Conservation (phyloP, 2,113 vertebrate species). For the Seriola dumerili region DNA sequence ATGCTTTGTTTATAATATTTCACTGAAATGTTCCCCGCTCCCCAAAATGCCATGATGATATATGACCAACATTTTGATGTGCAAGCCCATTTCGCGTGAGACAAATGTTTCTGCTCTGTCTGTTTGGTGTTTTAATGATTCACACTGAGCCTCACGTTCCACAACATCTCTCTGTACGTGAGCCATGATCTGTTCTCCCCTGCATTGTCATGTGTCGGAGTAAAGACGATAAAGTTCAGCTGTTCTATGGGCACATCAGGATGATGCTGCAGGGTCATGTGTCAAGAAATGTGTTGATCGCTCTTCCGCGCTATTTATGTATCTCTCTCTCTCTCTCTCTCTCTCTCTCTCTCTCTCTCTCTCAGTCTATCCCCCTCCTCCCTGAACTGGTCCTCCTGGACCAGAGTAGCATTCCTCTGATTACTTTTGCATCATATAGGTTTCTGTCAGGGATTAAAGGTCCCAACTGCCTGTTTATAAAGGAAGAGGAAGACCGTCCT, state of each 20-base stretch:
- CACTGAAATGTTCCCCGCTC: neutral
- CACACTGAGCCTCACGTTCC: constrained; percentile 7
- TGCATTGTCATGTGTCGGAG: neutral
- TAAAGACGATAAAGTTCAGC: neutral
- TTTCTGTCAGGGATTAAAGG: constrained; percentile 2
- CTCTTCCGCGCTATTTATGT: neutral
- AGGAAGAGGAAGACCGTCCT: constrained; percentile 21
- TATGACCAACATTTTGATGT: constrained; percentile 24
- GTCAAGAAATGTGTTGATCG: neutral
- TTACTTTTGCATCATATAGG: constrained; percentile 21
- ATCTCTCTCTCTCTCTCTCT: neutral
- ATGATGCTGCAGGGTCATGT: neutral
- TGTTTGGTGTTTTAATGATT: constrained; percentile 28
- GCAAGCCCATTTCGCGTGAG: neutral
- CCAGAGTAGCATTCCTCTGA: neutral
- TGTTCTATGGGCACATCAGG: constrained; percentile 5
- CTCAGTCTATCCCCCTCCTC: neutral
- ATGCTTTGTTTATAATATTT: constrained; percentile 21
- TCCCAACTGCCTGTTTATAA: constrained; percentile 18
- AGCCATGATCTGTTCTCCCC: neutral
- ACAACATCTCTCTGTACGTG: neutral
- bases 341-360: neutral
- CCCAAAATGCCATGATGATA: constrained; percentile 26
- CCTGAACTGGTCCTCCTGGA: neutral
- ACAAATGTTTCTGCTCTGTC: constrained; percentile 13